Percentiles rank a stretch among this genome's conserved stretches.
phyloP scores from a whole-genome alignment of 2,797 vertebrate species.

The Lates japonicus region DNA sequence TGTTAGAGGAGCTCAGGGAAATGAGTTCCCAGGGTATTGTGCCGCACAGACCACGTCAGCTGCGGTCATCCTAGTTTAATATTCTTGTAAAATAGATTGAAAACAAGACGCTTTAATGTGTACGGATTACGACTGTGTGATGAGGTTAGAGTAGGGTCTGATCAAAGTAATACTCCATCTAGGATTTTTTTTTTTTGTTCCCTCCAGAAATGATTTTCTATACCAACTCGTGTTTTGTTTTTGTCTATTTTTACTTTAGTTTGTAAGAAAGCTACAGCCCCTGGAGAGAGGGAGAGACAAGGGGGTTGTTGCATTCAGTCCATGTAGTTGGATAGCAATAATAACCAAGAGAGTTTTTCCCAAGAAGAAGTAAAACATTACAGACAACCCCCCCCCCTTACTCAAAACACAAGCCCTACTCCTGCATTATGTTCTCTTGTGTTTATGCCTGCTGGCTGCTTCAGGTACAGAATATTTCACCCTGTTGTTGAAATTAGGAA shows the following conservation, averaged over 20 bases:
- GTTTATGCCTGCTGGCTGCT: not conserved
- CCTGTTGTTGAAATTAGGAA: not conserved
- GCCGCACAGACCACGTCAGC: slow-evolving; percentile 5
- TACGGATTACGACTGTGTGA: not conserved
- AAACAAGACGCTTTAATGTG: not conserved
- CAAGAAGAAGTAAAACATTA: not conserved
- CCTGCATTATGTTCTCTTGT: not conserved
- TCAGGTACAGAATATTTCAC: not conserved
- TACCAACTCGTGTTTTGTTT: no score
- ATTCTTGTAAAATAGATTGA: not conserved
- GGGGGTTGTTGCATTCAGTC: not conserved
- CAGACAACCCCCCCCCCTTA: not conserved
- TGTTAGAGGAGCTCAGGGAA: slow-evolving; percentile 38
- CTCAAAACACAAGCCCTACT: not conserved
- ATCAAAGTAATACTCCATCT: no score
- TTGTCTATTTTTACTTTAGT: not conserved
- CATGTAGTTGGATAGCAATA: not conserved
- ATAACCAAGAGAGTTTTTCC: not conserved
- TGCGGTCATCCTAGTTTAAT: not conserved
- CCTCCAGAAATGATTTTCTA: not conserved
- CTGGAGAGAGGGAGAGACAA: not conserved
- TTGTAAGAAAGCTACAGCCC: not conserved
- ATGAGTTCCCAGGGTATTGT: slow-evolving; percentile 7
- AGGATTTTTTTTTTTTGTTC: not conserved
- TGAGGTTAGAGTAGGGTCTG: not conserved